These are phyloP conservation scores for Colinus virginianus DNA, from an alignment of 2,113 vertebrate genomes.

Conservation along the genomic window DNA sequence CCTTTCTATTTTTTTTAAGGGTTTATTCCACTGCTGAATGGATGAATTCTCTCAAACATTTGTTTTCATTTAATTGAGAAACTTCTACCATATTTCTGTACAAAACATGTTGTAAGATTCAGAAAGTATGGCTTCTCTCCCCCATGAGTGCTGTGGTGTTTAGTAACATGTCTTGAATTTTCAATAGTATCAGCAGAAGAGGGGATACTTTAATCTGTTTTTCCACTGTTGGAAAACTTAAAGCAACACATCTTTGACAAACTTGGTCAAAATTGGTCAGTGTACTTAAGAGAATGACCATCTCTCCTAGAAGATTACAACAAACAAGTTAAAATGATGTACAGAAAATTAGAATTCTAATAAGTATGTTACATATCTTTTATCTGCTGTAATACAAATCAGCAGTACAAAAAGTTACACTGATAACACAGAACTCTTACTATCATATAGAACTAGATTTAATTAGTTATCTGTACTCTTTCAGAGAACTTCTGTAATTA, in stretches of 20 bases:
- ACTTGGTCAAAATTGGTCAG: neutral
- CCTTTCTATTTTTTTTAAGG: neutral
- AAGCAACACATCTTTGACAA: neutral
- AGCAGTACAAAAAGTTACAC: neutral
- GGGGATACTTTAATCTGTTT: no score
- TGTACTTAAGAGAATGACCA: neutral
- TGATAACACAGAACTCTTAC: neutral
- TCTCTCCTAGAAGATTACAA: neutral
- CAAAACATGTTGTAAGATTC: neutral
- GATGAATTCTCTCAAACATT: neutral
- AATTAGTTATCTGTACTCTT: neutral
- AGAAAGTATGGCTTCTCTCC: accelerated
- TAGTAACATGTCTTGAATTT: neutral
- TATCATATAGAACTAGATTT: neutral
- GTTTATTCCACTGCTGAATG: neutral
- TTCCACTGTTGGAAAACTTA: neutral
- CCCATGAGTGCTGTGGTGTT: neutral
- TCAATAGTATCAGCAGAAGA: neutral
- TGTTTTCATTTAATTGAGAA: neutral
- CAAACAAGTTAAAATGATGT: neutral
- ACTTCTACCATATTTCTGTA: neutral
- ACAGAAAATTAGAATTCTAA: neutral
- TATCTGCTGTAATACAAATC: neutral
- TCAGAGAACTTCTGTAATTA: neutral
- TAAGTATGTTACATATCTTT: neutral